Conservation (phyloP, 2,888 invertebrate species). For the Brenthis ino region DNA sequence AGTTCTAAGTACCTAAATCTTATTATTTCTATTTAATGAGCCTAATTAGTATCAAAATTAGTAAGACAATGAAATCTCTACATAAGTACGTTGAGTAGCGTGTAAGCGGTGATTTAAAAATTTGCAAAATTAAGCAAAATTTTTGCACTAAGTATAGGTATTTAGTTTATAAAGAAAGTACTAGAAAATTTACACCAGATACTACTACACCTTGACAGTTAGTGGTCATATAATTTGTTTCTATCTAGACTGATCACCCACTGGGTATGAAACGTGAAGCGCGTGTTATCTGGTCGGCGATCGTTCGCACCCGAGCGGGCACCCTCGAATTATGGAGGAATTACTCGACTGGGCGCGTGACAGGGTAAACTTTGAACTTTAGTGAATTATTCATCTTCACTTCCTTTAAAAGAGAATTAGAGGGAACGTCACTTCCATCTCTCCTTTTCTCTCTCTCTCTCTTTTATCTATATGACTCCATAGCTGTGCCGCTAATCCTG, state of each 20-base stretch:
- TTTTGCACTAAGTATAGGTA: background rate
- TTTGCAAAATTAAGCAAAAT: background rate
- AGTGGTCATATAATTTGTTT: slow-evolving; percentile 12
- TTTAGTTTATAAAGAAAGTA: background rate
- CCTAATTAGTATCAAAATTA: no score
- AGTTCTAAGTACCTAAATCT: background rate
- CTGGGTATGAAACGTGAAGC: slow-evolving; percentile 37
- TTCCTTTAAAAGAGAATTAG: no score
- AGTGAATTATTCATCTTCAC: background rate
- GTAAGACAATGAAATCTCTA: no score
- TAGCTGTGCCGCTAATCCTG: no score
- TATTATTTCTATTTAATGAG: no score
- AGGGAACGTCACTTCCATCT: no score
- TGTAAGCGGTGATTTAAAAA: background rate
- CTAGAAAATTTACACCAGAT: background rate
- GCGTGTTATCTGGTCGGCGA: slow-evolving; percentile 60
- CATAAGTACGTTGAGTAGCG: background rate
- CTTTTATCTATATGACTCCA: no score
- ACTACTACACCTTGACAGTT: background rate
- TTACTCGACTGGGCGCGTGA: slow-evolving; percentile 52
- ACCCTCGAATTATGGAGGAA: slow-evolving; percentile 75
- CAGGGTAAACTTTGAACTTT: slow-evolving; percentile 47
- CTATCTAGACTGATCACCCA: slow-evolving; percentile 23
- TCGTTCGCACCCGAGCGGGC: slow-evolving; percentile 67
- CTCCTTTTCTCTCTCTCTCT: no score